Conservation (phyloP, 2,113 vertebrate species). For the Odocoileus hemionus region DNA sequence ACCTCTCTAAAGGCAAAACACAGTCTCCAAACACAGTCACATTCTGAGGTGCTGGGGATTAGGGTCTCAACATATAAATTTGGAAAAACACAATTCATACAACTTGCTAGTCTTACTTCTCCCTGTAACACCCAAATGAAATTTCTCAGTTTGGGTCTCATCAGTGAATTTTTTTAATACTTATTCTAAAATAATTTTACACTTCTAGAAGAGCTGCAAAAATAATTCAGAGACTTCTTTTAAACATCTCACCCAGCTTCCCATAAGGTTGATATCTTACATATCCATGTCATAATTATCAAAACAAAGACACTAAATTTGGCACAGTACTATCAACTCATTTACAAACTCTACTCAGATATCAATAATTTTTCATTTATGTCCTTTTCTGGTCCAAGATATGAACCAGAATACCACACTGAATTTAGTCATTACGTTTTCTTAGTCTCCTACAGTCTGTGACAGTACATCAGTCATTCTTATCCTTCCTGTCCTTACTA, state of each 20-base stretch:
- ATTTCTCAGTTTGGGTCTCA: neutral
- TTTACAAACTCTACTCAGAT: neutral
- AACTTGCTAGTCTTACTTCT: neutral
- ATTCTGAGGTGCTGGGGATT: neutral
- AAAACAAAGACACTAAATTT: neutral
- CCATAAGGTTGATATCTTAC: neutral
- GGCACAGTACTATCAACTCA: neutral
- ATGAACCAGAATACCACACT: neutral
- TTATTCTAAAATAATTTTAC: neutral
- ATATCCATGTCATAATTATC: neutral
- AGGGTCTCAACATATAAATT: neutral
- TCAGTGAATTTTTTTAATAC: neutral
- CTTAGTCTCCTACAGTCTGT: neutral
- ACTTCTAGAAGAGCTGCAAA: neutral
- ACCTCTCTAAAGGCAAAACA: neutral
- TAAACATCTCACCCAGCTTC: neutral
- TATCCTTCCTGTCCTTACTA: neutral
- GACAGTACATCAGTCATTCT: neutral
- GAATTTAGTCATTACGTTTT: neutral
- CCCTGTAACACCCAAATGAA: neutral
- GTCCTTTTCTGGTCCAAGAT: neutral
- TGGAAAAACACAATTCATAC: neutral
- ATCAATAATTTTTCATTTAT: neutral
- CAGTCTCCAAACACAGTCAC: neutral
- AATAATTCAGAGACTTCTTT: neutral